phyloP scores from a whole-genome alignment of 2,888 invertebrate genomes.

The Watsonalla binaria region DNA sequence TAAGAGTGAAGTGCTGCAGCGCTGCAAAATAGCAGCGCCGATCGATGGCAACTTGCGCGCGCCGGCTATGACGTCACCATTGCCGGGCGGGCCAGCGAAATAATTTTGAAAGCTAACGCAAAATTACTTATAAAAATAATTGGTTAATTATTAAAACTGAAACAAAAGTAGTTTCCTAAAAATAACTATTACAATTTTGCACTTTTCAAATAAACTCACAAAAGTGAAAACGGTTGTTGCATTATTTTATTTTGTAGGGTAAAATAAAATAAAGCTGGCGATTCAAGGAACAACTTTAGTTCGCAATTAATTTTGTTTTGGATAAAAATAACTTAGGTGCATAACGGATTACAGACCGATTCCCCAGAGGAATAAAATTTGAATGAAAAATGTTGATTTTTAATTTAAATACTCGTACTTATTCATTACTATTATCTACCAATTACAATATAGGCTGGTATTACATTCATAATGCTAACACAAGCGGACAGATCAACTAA shows the following conservation, averaged over 20 bases:
- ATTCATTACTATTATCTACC: too few relatives aligned
- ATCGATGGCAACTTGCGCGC: constrained; percentile 71
- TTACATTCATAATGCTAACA: too few relatives aligned
- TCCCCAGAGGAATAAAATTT: too few relatives aligned
- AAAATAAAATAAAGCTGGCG: constrained; percentile 12
- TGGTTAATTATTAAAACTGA: constrained; percentile 10
- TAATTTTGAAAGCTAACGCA: constrained; percentile 44
- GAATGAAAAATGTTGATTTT: too few relatives aligned
- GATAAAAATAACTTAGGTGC: too few relatives aligned
- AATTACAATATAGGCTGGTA: too few relatives aligned
- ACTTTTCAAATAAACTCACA: too few relatives aligned
- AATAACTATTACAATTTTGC: too few relatives aligned
- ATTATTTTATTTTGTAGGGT: neutral
- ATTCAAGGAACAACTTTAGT: constrained; percentile 18
- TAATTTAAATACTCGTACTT: too few relatives aligned
- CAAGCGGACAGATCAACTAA: too few relatives aligned
- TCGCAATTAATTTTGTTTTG: constrained; percentile 3
- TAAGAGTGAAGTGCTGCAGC: constrained; percentile 48
- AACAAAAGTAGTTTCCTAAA: constrained; percentile 1
- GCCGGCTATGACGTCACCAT: constrained; percentile 67
- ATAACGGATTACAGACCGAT: too few relatives aligned
- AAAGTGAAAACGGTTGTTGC: too few relatives aligned
- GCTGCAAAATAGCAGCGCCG: constrained; percentile 44
- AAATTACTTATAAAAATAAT: constrained; percentile 8
- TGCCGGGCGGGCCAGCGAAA: constrained; percentile 54